These are phyloP conservation scores for Cheilosia scutellata DNA, from an alignment of 2,888 invertebrate genomes.

Conservation along the genomic window DNA sequence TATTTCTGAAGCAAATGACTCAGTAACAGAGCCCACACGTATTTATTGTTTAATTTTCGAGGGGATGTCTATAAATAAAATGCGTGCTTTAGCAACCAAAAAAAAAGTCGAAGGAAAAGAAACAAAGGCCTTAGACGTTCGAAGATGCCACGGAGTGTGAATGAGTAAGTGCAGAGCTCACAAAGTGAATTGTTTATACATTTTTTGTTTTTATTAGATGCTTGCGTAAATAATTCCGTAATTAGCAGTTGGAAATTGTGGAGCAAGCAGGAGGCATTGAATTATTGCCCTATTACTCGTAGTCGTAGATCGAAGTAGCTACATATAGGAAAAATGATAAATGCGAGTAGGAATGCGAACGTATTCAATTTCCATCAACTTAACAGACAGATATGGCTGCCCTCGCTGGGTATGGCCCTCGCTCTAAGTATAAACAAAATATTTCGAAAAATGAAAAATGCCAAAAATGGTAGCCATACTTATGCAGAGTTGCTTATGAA, in stretches of 20 bases:
- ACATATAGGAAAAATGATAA: not conserved
- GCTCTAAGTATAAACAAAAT: too few species aligned
- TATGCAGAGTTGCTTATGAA: too few species aligned
- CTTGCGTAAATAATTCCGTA: slow-evolving; percentile 39
- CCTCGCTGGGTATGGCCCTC: too few species aligned
- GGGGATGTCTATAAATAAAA: slow-evolving; percentile 58
- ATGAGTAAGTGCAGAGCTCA: slow-evolving; percentile 50
- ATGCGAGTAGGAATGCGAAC: not conserved
- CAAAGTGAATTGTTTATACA: slow-evolving; percentile 49
- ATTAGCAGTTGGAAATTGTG: slow-evolving; percentile 6
- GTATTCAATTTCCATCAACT: not conserved
- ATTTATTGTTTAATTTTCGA: slow-evolving; percentile 45
- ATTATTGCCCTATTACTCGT: slow-evolving; percentile 7
- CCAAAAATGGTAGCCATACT: too few species aligned
- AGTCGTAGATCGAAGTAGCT: not conserved
- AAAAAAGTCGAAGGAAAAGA: slow-evolving; percentile 19
- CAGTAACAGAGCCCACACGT: slow-evolving; percentile 26
- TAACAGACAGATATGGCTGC: too few species aligned
- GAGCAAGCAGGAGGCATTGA: slow-evolving; percentile 1
- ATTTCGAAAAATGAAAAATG: too few species aligned
- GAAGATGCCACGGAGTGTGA: slow-evolving; percentile 21
- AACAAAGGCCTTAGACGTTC: slow-evolving; percentile 19
- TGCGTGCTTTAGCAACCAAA: slow-evolving; percentile 28
- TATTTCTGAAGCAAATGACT: slow-evolving; percentile 42
- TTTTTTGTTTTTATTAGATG: slow-evolving; percentile 52